A percentile compares a stretch with the other conserved stretches of the same genome.
These are phyloP conservation scores for Danaus chrysippus DNA, from an alignment of 2,888 invertebrate genomes.

Conservation along the genomic window DNA sequence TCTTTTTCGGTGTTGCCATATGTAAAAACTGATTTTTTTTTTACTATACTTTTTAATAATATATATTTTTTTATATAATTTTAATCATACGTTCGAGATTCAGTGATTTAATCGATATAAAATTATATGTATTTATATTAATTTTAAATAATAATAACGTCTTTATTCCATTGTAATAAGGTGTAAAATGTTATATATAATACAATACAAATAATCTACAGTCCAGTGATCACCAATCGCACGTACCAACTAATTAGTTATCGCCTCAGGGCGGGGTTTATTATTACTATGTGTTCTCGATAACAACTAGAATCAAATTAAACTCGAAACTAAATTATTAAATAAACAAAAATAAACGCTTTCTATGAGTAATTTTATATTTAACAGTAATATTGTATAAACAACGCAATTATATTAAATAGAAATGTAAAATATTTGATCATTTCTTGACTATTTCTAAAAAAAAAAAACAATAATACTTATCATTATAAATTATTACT, in stretches of 20 bases:
- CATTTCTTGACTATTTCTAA: too few species aligned
- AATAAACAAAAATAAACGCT: too few species aligned
- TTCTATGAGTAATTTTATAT: too few species aligned
- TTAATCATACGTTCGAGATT: background rate
- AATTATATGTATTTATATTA: background rate
- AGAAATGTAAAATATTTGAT: too few species aligned
- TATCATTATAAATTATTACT: too few species aligned
- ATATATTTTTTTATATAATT: background rate
- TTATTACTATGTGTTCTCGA: slow-evolving; percentile 48
- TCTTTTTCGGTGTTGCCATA: slow-evolving; percentile 4
- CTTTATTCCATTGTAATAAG: slow-evolving; percentile 11
- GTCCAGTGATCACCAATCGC: slow-evolving; percentile 66
- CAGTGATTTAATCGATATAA: background rate
- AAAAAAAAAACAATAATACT: too few species aligned
- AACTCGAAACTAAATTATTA: background rate
- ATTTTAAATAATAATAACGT: background rate
- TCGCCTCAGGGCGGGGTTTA: slow-evolving; percentile 53
- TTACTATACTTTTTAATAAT: background rate
- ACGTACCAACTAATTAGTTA: slow-evolving; percentile 56
- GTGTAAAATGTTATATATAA: slow-evolving; percentile 13
- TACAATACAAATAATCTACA: slow-evolving; percentile 37
- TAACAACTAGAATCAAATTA: slow-evolving; percentile 15
- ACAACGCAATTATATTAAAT: too few species aligned
- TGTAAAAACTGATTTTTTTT: background rate
- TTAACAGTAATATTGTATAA: too few species aligned